Conservation (phyloP, 2,888 invertebrate genomes). For the Acheta domesticus region DNA sequence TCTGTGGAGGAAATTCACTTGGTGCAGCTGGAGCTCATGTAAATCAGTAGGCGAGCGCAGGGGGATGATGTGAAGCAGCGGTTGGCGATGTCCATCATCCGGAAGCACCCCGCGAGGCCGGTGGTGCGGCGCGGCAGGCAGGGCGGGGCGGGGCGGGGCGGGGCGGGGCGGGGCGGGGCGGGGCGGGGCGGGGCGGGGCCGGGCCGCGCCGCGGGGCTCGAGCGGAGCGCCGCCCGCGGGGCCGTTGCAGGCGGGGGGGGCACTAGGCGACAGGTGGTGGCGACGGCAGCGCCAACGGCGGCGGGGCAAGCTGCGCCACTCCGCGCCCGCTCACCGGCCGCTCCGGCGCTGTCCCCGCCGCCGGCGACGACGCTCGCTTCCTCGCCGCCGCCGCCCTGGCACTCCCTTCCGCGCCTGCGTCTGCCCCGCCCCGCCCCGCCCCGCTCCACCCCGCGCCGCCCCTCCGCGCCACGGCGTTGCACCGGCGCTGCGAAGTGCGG, state of each 20-base stretch:
- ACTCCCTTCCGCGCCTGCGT: not conserved
- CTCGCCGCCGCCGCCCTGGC: not conserved
- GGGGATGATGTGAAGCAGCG: too few relatives aligned
- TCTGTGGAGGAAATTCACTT: too few relatives aligned
- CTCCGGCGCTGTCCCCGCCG: not conserved
- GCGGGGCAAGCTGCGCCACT: not conserved
- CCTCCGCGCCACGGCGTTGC: not conserved
- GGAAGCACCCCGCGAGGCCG: too few relatives aligned
- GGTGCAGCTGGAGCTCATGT: too few relatives aligned
- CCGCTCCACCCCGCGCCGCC: too few relatives aligned
- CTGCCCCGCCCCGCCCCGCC: not conserved
- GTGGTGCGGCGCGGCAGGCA: too few relatives aligned
- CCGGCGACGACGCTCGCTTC: conserved; percentile 1
- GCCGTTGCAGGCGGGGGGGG: not conserved
- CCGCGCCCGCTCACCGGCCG: not conserved
- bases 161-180: too few relatives aligned
- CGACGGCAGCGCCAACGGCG: conserved; percentile 19
- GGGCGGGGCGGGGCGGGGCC: not conserved
- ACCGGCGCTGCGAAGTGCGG: conserved; percentile 4
- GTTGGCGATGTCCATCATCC: too few relatives aligned
- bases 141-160: too few relatives aligned
- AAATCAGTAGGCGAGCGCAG: too few relatives aligned
- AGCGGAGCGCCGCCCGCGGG: not conserved
- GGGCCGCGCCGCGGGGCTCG: conserved; percentile 18
- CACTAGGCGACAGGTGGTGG: conserved; percentile 1